Base-by-base conservation (phyloP, 92 coral and sea anemone genomes). In the Micromussa lordhowensis region DNA sequence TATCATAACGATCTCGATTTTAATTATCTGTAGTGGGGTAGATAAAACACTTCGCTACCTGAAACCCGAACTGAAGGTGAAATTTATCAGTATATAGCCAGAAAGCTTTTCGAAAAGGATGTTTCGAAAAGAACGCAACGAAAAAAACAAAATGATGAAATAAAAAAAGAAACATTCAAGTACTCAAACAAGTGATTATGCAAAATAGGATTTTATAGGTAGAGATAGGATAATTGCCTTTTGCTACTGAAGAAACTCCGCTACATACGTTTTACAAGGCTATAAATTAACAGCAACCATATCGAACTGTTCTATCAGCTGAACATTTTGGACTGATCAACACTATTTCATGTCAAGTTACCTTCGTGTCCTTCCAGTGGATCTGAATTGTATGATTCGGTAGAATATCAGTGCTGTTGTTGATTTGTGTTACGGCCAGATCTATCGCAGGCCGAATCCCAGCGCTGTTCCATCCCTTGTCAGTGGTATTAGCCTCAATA, bases 401-500 rank as follows among this genome's bases (percentile, higher is more conserved):
- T 59, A 93, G 74, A 17, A 93, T 7, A 58, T 88, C 86, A 1
- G 16, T 48, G n/a, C 87, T 30, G n/a, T 85, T 80, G 70, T 93
- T 93, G 55, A 93, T 88, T 38, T 93, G 94, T 29, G 30, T 70
- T 22, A 82, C 54, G 3, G 94, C 96, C 55, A 93, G 75, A 26
- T 93, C 83, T 11, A 93, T 70, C 1, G 94, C 96, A 4, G 94
- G 94, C 86, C 66, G 82, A 9, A 91, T 68, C 4, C 96, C 96
- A 7, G 88, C 96, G 29, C 88, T 85, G 24, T 91, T 91, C 91
- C 92, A 93, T 4, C 95, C 95, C 19, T 66, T 86, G 18, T 66
- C 36, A 16, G 89, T 57, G 1, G 94, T 94, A 53, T 92, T 87
- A 31, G 86, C 61, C 30, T 87, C 93, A 13, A 94, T 36, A 64